Conservation (phyloP, 2,888 invertebrate genomes). For the Taenaris catops region DNA sequence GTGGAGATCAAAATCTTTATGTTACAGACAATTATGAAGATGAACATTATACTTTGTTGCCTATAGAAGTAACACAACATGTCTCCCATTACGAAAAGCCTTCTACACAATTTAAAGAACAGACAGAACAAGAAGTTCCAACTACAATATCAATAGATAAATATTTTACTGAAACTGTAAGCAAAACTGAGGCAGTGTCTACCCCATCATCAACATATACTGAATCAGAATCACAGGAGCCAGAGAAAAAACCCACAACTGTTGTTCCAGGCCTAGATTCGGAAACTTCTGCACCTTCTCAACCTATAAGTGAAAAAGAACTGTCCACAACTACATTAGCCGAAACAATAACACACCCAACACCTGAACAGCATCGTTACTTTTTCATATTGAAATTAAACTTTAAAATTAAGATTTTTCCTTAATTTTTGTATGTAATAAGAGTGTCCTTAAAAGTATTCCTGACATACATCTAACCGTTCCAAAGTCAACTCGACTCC, state of each 20-base stretch:
- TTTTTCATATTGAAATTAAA: no score
- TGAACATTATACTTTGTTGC: slow-evolving; percentile 22
- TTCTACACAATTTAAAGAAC: slow-evolving; percentile 3
- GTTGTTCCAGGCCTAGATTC: slow-evolving; percentile 6
- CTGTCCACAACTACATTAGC: no score
- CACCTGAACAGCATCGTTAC: no score
- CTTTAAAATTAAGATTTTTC: no score
- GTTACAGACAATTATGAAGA: slow-evolving; percentile 27
- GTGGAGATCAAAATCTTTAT: slow-evolving; percentile 28
- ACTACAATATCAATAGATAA: slow-evolving; percentile 4
- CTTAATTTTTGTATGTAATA: no score
- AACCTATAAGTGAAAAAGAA: slow-evolving; percentile 45
- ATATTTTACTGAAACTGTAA: slow-evolving; percentile 2
- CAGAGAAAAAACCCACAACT: slow-evolving; percentile 3
- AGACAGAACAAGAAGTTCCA: slow-evolving; percentile 3
- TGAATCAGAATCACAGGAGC: slow-evolving; percentile 1
- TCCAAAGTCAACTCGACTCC: no score
- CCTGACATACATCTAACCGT: no score
- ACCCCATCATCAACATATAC: background rate
- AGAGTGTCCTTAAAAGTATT: no score
- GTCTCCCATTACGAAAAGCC: slow-evolving; percentile 9
- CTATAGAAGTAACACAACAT: slow-evolving; percentile 17
- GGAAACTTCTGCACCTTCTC: slow-evolving; percentile 17
- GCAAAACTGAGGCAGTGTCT: slow-evolving; percentile 5
- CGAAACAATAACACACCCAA: no score